Evolutionary conservation across 2,113 vertebrate genomes (phyloP).

Genomic region (Aphyosemion australe): DNA sequence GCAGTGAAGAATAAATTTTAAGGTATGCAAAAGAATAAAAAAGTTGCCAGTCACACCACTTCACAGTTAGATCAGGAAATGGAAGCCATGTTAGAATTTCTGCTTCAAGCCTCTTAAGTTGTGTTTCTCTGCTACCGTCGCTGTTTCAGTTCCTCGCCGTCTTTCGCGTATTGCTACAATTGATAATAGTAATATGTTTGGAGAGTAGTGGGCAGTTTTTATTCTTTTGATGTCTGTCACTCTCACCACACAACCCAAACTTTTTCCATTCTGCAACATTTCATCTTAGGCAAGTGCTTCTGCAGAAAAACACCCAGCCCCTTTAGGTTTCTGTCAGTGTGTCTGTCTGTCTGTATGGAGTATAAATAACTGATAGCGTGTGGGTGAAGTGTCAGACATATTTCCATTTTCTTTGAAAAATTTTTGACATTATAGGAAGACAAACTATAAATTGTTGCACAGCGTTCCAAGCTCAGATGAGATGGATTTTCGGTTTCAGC

Average conservation of each 20-base stretch:
- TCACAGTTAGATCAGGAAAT: constrained; percentile 42
- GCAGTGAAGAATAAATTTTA: neutral
- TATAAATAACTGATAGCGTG: constrained; percentile 63
- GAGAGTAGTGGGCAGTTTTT: constrained; percentile 28
- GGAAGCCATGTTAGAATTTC: constrained; percentile 11
- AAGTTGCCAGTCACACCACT: constrained; percentile 10
- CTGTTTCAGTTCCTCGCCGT: constrained; percentile 40
- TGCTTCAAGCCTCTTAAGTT: neutral
- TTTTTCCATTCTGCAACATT: constrained; percentile 65
- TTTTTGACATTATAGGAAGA: constrained; percentile 33
- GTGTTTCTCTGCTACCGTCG: constrained; percentile 30
- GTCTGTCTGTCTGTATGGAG: constrained; percentile 28
- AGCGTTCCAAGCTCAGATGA: constrained; percentile 22
- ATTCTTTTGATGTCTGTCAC: constrained; percentile 68
- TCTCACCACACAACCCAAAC: constrained; percentile 68
- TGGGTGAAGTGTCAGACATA: constrained; percentile 53
- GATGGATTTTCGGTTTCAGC: constrained; percentile 23
- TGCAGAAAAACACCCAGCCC: constrained; percentile 16
- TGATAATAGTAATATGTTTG: constrained; percentile 26
- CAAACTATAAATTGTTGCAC: constrained; percentile 15
- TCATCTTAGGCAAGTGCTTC: constrained; percentile 17
- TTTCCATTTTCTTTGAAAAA: constrained; percentile 70
- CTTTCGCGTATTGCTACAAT: constrained; percentile 47
- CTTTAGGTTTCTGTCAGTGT: constrained; percentile 16
- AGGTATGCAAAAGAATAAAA: constrained; percentile 1